Evolutionary conservation across 2,888 invertebrate genomes (phyloP).

Genomic region (Xylota sylvarum): DNA sequence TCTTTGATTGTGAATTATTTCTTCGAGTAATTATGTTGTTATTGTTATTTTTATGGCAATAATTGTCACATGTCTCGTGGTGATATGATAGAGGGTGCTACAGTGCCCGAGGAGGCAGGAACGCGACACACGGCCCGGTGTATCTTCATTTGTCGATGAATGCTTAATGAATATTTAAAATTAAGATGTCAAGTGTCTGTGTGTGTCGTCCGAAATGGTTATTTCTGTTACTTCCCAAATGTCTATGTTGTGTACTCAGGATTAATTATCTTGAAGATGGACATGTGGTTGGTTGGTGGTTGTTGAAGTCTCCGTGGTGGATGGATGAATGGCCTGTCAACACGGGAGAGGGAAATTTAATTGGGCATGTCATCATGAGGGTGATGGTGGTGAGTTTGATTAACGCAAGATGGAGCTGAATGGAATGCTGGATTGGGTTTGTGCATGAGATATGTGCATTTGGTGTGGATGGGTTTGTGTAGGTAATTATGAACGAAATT

Average conservation of each 20-base stretch:
- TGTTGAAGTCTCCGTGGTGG: slow-evolving; percentile 11
- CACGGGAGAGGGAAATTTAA: slow-evolving; percentile 54
- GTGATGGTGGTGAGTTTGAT: slow-evolving; percentile 33
- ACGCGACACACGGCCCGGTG: no score
- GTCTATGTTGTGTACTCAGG: not conserved
- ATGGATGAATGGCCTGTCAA: not conserved
- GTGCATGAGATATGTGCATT: slow-evolving; percentile 39
- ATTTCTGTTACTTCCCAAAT: slow-evolving; percentile 12
- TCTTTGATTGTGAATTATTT: slow-evolving; percentile 33
- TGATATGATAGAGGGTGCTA: slow-evolving; percentile 60
- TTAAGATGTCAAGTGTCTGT: slow-evolving; percentile 38
- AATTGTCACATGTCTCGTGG: slow-evolving; percentile 52
- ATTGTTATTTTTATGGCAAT: slow-evolving; percentile 37
- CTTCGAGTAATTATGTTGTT: slow-evolving; percentile 56
- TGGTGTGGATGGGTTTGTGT: slow-evolving; percentile 22
- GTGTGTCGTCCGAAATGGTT: slow-evolving; percentile 23
- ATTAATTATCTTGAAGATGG: slow-evolving; percentile 23
- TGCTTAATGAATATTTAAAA: slow-evolving; percentile 54
- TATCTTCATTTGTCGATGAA: slow-evolving; percentile 31
- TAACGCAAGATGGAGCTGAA: slow-evolving; percentile 61
- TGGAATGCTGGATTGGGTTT: slow-evolving; percentile 21
- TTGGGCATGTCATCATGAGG: slow-evolving; percentile 27
- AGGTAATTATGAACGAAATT: slow-evolving; percentile 27
- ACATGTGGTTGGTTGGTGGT: slow-evolving; percentile 15
- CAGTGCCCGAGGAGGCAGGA: slow-evolving; percentile 17